Percentiles rank a stretch among this genome's conserved stretches.
Conservation (phyloP, 2,113 vertebrate genomes). For the Tragelaphus imberbis region DNA sequence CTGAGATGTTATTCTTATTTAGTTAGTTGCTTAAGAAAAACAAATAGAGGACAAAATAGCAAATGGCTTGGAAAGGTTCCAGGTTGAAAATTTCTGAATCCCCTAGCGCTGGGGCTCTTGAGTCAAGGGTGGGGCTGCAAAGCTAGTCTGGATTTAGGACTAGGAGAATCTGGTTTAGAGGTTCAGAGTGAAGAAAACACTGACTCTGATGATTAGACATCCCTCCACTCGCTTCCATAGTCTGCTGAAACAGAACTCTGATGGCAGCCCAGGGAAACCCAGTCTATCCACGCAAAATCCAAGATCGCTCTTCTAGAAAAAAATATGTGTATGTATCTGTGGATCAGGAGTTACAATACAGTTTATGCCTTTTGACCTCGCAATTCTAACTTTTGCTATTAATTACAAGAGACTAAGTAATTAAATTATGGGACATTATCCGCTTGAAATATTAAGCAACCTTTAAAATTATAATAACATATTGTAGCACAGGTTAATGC, state of each 20-base stretch:
- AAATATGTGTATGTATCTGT: neutral
- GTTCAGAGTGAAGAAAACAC: neutral
- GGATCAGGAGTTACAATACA: neutral
- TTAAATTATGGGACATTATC: neutral
- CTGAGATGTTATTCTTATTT: slow-evolving; percentile 55
- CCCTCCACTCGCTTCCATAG: neutral
- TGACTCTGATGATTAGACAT: neutral
- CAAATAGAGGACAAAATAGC: slow-evolving; percentile 59
- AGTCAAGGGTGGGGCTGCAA: neutral
- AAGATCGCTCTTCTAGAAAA: neutral
- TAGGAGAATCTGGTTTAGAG: neutral
- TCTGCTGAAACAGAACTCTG: neutral
- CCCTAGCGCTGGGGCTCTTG: neutral
- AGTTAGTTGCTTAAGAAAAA: slow-evolving; percentile 69
- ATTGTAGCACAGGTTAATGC: neutral
- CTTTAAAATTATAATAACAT: neutral
- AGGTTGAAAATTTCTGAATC: slow-evolving; percentile 49
- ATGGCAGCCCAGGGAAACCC: neutral
- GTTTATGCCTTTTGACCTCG: neutral
- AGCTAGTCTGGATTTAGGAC: neutral
- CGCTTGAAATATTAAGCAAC: neutral
- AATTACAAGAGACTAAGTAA: neutral
- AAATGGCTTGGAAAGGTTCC: slow-evolving; percentile 49
- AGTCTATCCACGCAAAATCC: neutral
- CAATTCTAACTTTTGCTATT: neutral